Percentiles rank a stretch among this genome's conserved stretches.
phyloP scores from a whole-genome alignment of 2,113 vertebrate species.

The Silurus glanis region DNA sequence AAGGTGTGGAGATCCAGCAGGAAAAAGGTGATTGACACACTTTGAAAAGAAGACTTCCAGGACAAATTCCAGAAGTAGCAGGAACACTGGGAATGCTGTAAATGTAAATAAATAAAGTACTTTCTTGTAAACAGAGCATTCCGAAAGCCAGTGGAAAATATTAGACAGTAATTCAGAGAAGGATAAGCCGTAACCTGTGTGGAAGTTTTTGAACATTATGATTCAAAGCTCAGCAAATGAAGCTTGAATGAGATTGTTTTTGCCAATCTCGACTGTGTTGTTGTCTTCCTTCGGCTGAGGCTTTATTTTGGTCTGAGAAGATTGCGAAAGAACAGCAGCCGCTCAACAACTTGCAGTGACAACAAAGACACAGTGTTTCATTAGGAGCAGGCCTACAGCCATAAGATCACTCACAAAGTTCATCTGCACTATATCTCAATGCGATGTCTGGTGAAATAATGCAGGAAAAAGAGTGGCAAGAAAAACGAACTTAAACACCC shows the following conservation, averaged over 20 bases:
- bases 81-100: too few species aligned
- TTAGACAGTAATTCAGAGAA: conserved; percentile 29
- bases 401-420: conserved; percentile 42
- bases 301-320: conserved; percentile 26
- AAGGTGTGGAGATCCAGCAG: too few species aligned
- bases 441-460: conserved; percentile 24
- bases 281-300: conserved; percentile 4
- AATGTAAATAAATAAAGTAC: too few species aligned
- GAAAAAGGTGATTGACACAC: too few species aligned
- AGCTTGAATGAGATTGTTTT: conserved; percentile 33
- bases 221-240: conserved; percentile 36
- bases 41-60: too few species aligned
- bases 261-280: conserved; percentile 1
- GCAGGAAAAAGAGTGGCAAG: background rate
- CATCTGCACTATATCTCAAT: conserved; percentile 46
- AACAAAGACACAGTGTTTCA: conserved; percentile 51
- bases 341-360: conserved; percentile 26
- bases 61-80: too few species aligned
- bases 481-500: background rate
- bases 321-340: conserved; percentile 15
- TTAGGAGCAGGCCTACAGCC: conserved; percentile 44
- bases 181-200: background rate
- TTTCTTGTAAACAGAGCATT: too few species aligned
- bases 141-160: conserved; percentile 16
- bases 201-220: conserved; percentile 32